Evolutionary conservation across 2,888 invertebrate genomes (phyloP).

Genomic region (Ophraella communa): DNA sequence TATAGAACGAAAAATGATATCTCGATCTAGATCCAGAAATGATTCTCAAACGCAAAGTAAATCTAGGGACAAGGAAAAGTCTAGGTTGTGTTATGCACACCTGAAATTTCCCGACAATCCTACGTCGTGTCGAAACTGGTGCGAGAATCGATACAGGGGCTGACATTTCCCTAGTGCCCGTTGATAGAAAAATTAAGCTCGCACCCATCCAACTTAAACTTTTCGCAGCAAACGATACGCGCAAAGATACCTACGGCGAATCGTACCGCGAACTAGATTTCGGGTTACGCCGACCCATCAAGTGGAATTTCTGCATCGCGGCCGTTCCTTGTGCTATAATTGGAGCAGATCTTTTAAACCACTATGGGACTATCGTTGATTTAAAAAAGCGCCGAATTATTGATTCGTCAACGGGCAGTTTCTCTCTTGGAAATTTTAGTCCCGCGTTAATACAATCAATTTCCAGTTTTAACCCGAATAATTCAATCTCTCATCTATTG

Average conservation of each 20-base stretch:
- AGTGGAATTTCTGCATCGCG: constrained; percentile 4
- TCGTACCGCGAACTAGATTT: background rate
- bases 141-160: constrained; percentile 4
- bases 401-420: background rate
- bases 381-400: background rate
- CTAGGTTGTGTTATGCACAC: background rate
- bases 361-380: background rate
- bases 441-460: background rate
- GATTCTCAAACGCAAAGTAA: no score
- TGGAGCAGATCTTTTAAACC: no score
- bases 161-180: constrained; percentile 7
- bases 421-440: background rate
- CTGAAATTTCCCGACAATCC: no score
- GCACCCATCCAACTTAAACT: background rate
- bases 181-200: background rate
- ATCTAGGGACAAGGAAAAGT: background rate
- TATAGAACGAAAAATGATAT: background rate
- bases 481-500: background rate
- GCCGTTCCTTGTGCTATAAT: background rate
- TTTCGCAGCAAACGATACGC: constrained; percentile 3
- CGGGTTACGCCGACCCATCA: background rate
- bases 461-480: background rate
- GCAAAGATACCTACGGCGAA: constrained; percentile 1
- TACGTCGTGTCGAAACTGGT: background rate
- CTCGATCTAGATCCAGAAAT: no score